phyloP scores from a whole-genome alignment of 2,888 invertebrate species.

The Chymomyza procnemis region DNA sequence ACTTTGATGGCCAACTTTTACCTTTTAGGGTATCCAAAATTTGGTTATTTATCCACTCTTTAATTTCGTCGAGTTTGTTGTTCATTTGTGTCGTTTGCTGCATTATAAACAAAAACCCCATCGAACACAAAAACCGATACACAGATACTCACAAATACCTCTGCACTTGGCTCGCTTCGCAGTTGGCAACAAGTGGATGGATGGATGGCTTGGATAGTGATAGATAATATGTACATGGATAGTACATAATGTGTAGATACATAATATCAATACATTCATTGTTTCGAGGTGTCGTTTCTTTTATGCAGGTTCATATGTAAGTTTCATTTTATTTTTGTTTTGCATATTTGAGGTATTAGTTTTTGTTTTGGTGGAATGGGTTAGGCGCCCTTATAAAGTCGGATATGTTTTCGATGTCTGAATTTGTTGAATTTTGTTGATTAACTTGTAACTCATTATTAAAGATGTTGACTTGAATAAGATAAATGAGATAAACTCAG shows the following conservation, averaged over 20 bases:
- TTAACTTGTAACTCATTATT: constrained; percentile 14
- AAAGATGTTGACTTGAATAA: not conserved
- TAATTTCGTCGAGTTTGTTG: constrained; percentile 37
- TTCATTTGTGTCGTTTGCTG: constrained; percentile 53
- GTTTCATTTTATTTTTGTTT: not conserved
- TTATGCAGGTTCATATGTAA: not conserved
- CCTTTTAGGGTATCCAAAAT: not conserved
- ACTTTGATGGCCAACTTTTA: not conserved
- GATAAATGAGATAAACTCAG: not conserved
- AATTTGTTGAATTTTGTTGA: constrained; percentile 31
- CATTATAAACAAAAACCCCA: constrained; percentile 47
- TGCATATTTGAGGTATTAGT: constrained; percentile 26
- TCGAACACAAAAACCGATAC: no score
- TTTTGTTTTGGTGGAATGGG: not conserved
- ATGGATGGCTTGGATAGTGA: no score
- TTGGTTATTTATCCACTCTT: not conserved
- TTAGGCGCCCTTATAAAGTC: not conserved
- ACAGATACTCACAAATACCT: constrained; percentile 4
- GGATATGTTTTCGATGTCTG: constrained; percentile 8
- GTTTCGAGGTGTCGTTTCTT: not conserved
- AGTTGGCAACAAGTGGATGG: constrained; percentile 64
- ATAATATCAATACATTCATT: not conserved
- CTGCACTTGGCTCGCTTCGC: constrained; percentile 5
- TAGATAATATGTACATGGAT: constrained; percentile 7
- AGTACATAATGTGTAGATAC: not conserved